phyloP scores from a whole-genome alignment of 1,140 invertebrate species.

The Lepidostoma basale region DNA sequence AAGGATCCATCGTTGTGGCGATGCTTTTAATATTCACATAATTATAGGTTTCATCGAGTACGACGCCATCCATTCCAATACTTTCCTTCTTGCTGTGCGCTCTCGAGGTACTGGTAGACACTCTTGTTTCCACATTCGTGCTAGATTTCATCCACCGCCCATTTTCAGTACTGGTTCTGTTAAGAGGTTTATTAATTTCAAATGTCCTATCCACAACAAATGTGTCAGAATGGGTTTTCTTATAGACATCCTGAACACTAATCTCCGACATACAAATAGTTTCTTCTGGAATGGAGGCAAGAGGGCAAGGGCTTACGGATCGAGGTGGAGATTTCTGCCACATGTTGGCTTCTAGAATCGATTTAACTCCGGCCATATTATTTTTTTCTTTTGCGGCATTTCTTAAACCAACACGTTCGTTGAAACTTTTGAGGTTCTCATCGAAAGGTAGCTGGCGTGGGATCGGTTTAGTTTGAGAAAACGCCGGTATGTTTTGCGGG shows the following conservation, averaged over 20 bases:
- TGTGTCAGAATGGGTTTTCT: slow-evolving; percentile 36
- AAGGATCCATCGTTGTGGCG: slow-evolving; percentile 71
- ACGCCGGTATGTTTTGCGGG: neutral
- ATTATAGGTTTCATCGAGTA: slow-evolving; percentile 41
- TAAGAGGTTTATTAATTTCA: slow-evolving; percentile 26
- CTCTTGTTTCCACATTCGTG: slow-evolving; percentile 12
- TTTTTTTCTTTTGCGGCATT: slow-evolving; percentile 41
- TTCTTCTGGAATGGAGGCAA: slow-evolving; percentile 59
- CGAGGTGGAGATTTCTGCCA: slow-evolving; percentile 54
- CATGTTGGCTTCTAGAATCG: slow-evolving; percentile 48
- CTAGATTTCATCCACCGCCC: slow-evolving; percentile 7
- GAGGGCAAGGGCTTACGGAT: slow-evolving; percentile 52
- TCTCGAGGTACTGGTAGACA: neutral
- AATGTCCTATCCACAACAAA: slow-evolving; percentile 41
- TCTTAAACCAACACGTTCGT: slow-evolving; percentile 32
- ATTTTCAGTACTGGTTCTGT: neutral
- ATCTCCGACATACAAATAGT: slow-evolving; percentile 50
- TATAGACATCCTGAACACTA: neutral
- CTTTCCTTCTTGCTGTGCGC: slow-evolving; percentile 22
- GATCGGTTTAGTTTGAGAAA: neutral
- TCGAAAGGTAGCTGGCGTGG: slow-evolving; percentile 25
- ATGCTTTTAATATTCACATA: slow-evolving; percentile 63
- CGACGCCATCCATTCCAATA: slow-evolving; percentile 40
- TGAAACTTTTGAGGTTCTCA: slow-evolving; percentile 34
- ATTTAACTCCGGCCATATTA: slow-evolving; percentile 19